Evolutionary conservation across 2,113 vertebrate genomes (phyloP).

Genomic region (Oreochromis aureus): DNA sequence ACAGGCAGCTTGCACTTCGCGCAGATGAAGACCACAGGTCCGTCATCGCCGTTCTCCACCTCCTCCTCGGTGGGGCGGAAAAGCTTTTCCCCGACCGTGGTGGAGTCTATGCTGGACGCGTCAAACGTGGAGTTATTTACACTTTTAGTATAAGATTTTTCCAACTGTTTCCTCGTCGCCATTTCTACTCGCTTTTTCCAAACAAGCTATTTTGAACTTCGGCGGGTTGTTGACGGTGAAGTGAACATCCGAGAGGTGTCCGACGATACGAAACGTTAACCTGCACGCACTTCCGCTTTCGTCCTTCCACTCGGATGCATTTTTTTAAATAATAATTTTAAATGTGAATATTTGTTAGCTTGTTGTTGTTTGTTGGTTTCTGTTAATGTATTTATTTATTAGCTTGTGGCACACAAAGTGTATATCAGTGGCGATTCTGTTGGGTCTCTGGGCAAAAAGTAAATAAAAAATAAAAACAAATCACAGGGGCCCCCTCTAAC

Average conservation of each 20-base stretch:
- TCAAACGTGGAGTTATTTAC: background rate
- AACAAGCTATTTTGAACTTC: slow-evolving; percentile 3
- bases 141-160: rapidly evolving
- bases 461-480: background rate
- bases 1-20: slow-evolving; percentile 62
- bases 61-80: background rate
- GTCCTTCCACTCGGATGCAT: background rate
- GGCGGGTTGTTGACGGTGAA: background rate
- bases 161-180: background rate
- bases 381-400: background rate
- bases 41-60: slow-evolving; percentile 26
- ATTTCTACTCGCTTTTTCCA: background rate
- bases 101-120: background rate
- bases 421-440: background rate
- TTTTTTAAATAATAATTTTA: background rate
- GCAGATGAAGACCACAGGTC: slow-evolving; percentile 68
- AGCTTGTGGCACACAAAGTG: background rate
- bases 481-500: background rate
- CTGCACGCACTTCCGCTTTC: background rate
- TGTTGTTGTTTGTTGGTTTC: background rate
- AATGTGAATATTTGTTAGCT: background rate
- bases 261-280: rapidly evolving
- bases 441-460: background rate
- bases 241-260: background rate
- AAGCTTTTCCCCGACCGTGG: background rate